phyloP scores from a whole-genome alignment of 23 tunicate genomes.

The Phallusia fumigata region DNA sequence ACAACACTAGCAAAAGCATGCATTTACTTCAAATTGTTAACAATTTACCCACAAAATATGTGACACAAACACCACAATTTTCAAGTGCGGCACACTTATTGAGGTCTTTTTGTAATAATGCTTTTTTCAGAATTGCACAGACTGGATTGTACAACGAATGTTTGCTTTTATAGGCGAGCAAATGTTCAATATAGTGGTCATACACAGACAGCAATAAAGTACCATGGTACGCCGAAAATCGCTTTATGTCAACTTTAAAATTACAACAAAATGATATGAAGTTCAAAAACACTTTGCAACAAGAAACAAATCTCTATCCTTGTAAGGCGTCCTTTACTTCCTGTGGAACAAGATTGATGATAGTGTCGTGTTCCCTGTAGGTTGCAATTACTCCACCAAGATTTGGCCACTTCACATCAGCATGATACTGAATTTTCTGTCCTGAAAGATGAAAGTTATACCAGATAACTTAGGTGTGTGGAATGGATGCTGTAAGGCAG shows the following conservation, averaged over 20 bases:
- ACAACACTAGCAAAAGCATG: too few species aligned
- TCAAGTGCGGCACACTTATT: too few species aligned
- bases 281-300: not conserved
- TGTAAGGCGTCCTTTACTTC: constrained; percentile 47
- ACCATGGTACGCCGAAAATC: not conserved
- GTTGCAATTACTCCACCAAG: constrained; percentile 98
- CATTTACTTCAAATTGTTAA: too few species aligned
- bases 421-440: constrained; percentile 61
- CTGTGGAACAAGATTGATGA: constrained; percentile 64
- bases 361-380: constrained; percentile 58
- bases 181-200: too few species aligned
- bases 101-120: too few species aligned
- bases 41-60: too few species aligned
- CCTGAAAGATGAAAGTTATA: too few species aligned
- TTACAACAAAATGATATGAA: not conserved
- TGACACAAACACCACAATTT: too few species aligned
- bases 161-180: too few species aligned
- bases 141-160: not conserved
- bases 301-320: not conserved
- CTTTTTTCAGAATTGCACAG: not conserved
- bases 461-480: too few species aligned
- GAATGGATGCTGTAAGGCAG: too few species aligned
- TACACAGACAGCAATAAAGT: not conserved
- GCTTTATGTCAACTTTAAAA: not conserved
- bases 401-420: constrained; percentile 80